Conservation (phyloP, 2,888 invertebrate species). For the Lordiphosa andalusiaca region DNA sequence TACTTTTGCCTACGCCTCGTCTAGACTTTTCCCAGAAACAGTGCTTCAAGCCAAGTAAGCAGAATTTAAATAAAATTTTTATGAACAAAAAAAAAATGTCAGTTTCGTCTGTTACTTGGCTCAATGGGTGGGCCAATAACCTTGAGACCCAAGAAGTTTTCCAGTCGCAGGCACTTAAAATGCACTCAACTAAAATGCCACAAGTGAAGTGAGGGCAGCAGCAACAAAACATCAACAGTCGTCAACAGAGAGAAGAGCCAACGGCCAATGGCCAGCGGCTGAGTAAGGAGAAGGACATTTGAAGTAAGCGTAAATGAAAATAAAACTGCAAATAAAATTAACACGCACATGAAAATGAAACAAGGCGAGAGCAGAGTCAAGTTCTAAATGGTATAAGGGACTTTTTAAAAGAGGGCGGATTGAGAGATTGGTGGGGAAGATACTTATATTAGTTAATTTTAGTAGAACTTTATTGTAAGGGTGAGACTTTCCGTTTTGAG, state of each 20-base stretch:
- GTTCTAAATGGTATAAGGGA: neutral
- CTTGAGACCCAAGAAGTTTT: slow-evolving; percentile 30
- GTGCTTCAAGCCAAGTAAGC: slow-evolving; percentile 20
- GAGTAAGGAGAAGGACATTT: slow-evolving; percentile 42
- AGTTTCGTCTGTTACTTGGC: slow-evolving; percentile 2
- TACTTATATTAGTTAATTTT: too few relatives aligned
- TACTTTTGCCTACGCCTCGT: slow-evolving; percentile 18
- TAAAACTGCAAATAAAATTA: slow-evolving; percentile 60
- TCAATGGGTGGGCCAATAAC: slow-evolving; percentile 29
- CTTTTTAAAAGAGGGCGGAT: neutral
- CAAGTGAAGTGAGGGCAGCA: slow-evolving; percentile 36
- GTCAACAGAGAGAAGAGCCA: slow-evolving; percentile 25
- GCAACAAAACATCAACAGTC: slow-evolving; percentile 40
- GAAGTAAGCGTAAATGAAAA: slow-evolving; percentile 44
- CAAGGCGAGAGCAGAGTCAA: neutral
- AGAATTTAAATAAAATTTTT: slow-evolving; percentile 42
- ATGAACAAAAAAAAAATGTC: slow-evolving; percentile 35
- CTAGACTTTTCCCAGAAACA: slow-evolving; percentile 33
- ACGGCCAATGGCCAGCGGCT: slow-evolving; percentile 29
- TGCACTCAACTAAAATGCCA: slow-evolving; percentile 62
- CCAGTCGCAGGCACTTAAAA: slow-evolving; percentile 48
- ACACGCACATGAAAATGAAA: slow-evolving; percentile 49
- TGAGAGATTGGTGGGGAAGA: neutral
- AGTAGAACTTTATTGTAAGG: too few relatives aligned
- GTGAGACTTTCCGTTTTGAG: too few relatives aligned